Percentiles rank a stretch among this genome's conserved stretches.
These are phyloP conservation scores for Molanna angustata DNA, from an alignment of 2,888 invertebrate genomes.

Conservation along the genomic window DNA sequence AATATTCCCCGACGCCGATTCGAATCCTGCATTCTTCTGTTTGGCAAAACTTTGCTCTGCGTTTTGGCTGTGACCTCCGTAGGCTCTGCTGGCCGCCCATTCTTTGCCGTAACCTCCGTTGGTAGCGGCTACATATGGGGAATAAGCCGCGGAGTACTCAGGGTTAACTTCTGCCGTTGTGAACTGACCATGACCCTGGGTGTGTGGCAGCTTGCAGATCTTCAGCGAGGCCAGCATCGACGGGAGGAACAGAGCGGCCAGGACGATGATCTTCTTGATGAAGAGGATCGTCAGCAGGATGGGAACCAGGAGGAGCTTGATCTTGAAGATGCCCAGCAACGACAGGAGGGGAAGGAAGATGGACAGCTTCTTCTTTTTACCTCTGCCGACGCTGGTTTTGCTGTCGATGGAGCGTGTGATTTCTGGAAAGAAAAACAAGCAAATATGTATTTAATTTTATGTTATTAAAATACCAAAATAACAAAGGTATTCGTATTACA, in stretches of 20 bases:
- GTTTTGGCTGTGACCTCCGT: conserved; percentile 42
- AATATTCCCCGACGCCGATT: too few species aligned
- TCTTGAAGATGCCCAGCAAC: conserved; percentile 53
- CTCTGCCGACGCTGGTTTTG: conserved; percentile 42
- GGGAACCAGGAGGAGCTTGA: conserved; percentile 59
- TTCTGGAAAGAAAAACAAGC: conserved; percentile 9
- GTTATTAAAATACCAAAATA: too few species aligned
- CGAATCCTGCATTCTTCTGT: too few species aligned
- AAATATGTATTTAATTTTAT: too few species aligned
- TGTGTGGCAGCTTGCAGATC: conserved; percentile 48
- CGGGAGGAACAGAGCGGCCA: conserved; percentile 60
- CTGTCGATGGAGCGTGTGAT: background rate
- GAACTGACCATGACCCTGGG: conserved; percentile 25
- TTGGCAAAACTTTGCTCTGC: background rate
- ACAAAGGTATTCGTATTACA: too few species aligned
- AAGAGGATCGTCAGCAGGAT: conserved; percentile 60
- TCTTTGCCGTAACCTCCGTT: conserved; percentile 43
- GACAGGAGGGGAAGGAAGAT: conserved; percentile 54
- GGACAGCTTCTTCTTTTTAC: conserved; percentile 54
- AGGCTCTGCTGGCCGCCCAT: conserved; percentile 52
- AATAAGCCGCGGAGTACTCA: conserved; percentile 47
- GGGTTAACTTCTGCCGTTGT: conserved; percentile 33
- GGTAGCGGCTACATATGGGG: conserved; percentile 36
- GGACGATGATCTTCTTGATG: conserved; percentile 63
- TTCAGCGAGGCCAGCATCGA: conserved; percentile 57